phyloP scores from a whole-genome alignment of 2,113 vertebrate genomes.

The Dermatemys mawii region DNA sequence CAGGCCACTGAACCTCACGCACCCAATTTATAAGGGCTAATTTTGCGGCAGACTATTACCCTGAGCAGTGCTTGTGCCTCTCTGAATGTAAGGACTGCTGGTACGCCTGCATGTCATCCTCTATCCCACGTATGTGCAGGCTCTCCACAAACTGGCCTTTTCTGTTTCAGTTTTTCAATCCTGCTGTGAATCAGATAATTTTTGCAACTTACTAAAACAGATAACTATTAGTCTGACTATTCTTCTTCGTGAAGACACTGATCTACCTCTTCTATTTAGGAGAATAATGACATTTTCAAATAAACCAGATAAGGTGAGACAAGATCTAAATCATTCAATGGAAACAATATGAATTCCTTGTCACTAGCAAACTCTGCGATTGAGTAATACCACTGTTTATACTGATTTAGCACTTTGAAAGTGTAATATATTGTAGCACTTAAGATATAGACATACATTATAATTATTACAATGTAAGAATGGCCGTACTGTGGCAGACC shows the following conservation, averaged over 20 bases:
- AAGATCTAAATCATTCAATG: not conserved
- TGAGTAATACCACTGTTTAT: not conserved
- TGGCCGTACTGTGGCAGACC: no score
- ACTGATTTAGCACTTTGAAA: not conserved
- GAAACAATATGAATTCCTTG: not conserved
- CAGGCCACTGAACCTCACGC: no score
- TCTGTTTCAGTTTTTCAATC: not conserved
- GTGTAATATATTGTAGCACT: not conserved
- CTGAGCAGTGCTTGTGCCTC: not conserved
- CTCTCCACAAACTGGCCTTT: not conserved
- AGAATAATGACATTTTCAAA: not conserved
- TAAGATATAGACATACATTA: not conserved
- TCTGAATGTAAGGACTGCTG: not conserved
- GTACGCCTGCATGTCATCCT: not conserved
- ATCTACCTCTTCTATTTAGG: not conserved
- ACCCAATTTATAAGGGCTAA: not conserved
- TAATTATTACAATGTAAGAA: not conserved
- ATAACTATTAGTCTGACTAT: not conserved
- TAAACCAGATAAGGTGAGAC: not conserved
- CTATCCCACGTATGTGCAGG: not conserved
- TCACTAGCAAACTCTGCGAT: not conserved
- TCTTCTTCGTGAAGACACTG: fast-evolving
- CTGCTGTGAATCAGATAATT: not conserved
- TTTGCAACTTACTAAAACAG: not conserved
- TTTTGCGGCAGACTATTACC: not conserved